A percentile compares a stretch with the other conserved stretches of the same genome.
These are phyloP conservation scores for Clupea harengus DNA, from an alignment of 2,113 vertebrate genomes.

Conservation along the genomic window DNA sequence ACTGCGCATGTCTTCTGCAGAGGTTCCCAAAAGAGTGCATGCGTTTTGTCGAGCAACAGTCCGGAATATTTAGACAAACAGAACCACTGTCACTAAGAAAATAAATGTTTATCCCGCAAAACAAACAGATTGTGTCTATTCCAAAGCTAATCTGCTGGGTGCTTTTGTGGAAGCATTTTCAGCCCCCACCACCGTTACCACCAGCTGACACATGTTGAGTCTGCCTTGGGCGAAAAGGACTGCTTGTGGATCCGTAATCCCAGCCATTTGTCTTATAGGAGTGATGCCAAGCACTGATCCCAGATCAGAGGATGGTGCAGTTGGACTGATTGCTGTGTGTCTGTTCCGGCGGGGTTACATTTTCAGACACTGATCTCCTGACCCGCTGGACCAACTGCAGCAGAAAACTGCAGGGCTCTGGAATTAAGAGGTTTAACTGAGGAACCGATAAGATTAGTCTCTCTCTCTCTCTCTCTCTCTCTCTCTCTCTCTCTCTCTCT, in stretches of 20 bases:
- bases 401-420: background rate
- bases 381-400: background rate
- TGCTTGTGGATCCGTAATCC: background rate
- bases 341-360: background rate
- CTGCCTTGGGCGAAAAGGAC: background rate
- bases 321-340: background rate
- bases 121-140: background rate
- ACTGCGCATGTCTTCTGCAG: background rate
- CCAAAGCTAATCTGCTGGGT: background rate
- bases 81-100: background rate
- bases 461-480: background rate
- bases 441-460: background rate
- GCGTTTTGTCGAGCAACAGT: background rate
- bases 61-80: background rate
- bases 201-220: background rate
- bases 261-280: too few relatives aligned
- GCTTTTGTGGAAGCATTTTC: background rate
- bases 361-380: background rate
- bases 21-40: background rate
- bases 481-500: slow-evolving; percentile 4
- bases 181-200: background rate
- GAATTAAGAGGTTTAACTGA: background rate
- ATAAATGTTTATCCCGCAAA: background rate
- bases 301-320: background rate
- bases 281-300: background rate